Evolutionary conservation across 2,888 invertebrate species (phyloP).

Genomic region (Itoplectis maculator): DNA sequence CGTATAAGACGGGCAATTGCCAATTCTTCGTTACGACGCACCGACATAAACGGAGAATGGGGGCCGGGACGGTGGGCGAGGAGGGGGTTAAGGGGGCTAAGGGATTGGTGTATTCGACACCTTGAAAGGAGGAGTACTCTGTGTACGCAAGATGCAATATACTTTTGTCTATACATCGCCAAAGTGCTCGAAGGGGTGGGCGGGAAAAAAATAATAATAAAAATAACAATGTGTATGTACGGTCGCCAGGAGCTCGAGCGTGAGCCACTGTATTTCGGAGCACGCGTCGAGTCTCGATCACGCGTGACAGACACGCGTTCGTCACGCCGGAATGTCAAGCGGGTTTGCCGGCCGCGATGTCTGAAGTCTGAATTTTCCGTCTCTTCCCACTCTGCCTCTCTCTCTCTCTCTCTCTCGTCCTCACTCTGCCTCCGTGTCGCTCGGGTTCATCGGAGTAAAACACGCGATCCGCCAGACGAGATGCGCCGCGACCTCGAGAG

Average conservation of each 20-base stretch:
- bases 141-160: too few species aligned
- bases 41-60: neutral
- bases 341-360: neutral
- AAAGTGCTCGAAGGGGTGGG: neutral
- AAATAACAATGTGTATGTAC: too few species aligned
- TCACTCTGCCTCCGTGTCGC: too few species aligned
- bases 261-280: slow-evolving; percentile 15
- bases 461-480: slow-evolving; percentile 4
- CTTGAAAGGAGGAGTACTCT: neutral
- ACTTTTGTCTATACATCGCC: neutral
- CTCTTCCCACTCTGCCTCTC: too few species aligned
- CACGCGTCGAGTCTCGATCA: slow-evolving; percentile 51
- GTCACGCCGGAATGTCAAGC: slow-evolving; percentile 39
- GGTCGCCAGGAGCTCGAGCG: neutral
- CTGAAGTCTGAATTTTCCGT: slow-evolving; percentile 5
- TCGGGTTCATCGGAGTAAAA: slow-evolving; percentile 15
- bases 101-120: neutral
- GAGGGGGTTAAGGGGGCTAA: too few species aligned
- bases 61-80: too few species aligned
- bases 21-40: slow-evolving; percentile 20
- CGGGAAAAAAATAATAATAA: slow-evolving; percentile 7
- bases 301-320: slow-evolving; percentile 60
- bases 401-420: too few species aligned
- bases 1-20: slow-evolving; percentile 28
- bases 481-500: slow-evolving; percentile 31